These are phyloP conservation scores for Drosophila auraria DNA, from an alignment of 1,140 invertebrate genomes.

Conservation along the genomic window DNA sequence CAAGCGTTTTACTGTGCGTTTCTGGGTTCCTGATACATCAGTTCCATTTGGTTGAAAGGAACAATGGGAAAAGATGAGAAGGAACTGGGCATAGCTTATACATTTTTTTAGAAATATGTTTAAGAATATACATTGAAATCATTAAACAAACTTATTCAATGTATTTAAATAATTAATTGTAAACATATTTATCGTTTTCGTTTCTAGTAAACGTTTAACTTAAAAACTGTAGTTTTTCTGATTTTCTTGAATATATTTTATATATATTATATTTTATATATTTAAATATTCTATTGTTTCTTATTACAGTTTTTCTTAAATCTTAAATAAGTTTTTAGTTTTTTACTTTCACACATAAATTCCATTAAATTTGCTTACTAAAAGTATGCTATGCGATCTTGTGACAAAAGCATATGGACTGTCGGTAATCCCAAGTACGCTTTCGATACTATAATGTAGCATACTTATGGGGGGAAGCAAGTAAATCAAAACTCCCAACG, in stretches of 20 bases:
- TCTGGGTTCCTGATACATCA: slow-evolving; percentile 14
- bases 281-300: no score
- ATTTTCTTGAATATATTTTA: neutral
- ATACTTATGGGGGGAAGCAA: neutral
- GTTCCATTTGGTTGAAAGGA: neutral
- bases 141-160: no score
- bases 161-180: no score
- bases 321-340: neutral
- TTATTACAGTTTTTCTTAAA: neutral
- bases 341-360: no score
- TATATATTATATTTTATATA: neutral
- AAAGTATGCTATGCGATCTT: neutral
- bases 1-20: neutral
- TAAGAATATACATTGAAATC: no score
- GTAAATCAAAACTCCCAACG: neutral
- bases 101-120: no score
- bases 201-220: no score
- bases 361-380: neutral
- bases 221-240: no score
- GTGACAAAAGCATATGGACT: accelerated
- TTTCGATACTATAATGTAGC: neutral
- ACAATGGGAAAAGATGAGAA: neutral
- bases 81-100: neutral
- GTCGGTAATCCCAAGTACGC: neutral
- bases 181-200: no score